Percentiles rank a stretch among this genome's conserved stretches.
Evolutionary conservation across 2,113 vertebrate genomes (phyloP).

Genomic region (Sylvia atricapilla): DNA sequence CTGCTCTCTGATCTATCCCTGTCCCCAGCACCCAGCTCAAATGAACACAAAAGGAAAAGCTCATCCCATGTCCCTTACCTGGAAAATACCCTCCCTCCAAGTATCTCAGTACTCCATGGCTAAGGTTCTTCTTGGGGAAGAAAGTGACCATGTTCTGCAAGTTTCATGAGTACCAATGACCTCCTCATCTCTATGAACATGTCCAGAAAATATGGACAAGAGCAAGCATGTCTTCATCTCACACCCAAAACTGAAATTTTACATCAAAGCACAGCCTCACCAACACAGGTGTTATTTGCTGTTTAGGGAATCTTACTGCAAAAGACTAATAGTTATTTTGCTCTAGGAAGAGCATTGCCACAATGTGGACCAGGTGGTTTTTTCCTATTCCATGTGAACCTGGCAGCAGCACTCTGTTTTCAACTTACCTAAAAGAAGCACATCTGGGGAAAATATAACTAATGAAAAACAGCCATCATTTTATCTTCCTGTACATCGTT

Average conservation of each 20-base stretch:
- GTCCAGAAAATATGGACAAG: not conserved
- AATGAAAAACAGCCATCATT: conserved; percentile 45
- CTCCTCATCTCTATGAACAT: not conserved
- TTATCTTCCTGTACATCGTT: conserved; percentile 39
- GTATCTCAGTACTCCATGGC: not conserved
- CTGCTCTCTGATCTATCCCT: not conserved
- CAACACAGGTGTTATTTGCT: not conserved
- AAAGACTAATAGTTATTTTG: conserved; percentile 6
- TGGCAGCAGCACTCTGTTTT: not conserved
- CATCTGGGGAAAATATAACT: conserved; percentile 7
- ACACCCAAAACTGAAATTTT: not conserved
- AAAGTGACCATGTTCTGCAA: not conserved
- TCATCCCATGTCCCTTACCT: not conserved
- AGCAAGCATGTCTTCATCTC: not conserved
- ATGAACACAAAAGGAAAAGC: not conserved
- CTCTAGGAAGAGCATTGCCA: not conserved
- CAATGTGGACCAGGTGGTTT: not conserved
- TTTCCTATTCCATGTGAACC: not conserved
- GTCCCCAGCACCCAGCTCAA: not conserved
- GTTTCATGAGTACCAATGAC: not conserved
- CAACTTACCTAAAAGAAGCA: not conserved
- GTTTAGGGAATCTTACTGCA: not conserved
- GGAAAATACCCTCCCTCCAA: not conserved
- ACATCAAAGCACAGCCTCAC: not conserved
- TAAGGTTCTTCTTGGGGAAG: not conserved